Conservation (phyloP, 2,113 vertebrate species). For the Indicator maculatus region DNA sequence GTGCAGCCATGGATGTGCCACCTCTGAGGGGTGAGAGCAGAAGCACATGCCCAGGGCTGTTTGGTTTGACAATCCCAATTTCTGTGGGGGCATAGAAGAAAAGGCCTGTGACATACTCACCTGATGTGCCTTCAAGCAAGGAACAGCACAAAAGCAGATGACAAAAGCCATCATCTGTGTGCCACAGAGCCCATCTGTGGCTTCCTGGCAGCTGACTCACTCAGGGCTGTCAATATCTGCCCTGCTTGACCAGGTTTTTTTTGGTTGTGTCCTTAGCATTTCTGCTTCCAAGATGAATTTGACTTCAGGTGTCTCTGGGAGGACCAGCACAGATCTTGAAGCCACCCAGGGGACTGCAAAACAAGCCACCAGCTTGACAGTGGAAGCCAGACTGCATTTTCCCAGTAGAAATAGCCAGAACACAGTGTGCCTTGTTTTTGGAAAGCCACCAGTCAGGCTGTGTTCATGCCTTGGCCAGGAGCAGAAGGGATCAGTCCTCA, state of each 20-base stretch:
- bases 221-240: rapidly evolving
- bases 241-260: not conserved
- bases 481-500: not conserved
- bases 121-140: not conserved
- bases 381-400: no score
- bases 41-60: not conserved
- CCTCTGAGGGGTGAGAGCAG: rapidly evolving
- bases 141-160: not conserved
- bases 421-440: not conserved
- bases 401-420: not conserved
- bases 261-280: not conserved
- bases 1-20: not conserved
- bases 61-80: not conserved
- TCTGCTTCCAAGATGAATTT: conserved; percentile 23
- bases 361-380: not conserved
- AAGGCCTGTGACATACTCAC: not conserved
- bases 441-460: not conserved
- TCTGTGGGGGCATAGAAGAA: not conserved
- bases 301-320: not conserved
- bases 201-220: not conserved
- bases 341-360: not conserved
- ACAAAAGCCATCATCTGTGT: not conserved
- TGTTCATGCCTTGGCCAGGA: not conserved
- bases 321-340: not conserved
- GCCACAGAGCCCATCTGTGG: not conserved